phyloP scores from a whole-genome alignment of 2,113 vertebrate species.

The Neodontobutis hainanensis region DNA sequence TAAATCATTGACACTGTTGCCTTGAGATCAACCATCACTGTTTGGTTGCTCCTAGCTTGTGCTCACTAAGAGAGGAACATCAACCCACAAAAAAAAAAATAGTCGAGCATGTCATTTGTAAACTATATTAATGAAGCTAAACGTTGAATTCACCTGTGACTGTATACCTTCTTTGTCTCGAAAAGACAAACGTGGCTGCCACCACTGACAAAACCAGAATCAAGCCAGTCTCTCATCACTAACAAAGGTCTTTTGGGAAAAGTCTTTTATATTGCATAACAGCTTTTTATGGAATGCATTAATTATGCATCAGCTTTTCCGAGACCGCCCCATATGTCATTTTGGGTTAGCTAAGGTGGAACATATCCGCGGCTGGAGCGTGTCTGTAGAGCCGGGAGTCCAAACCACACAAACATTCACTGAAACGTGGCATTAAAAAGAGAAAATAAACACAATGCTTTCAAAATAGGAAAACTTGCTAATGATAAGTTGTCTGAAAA shows the following conservation, averaged over 20 bases:
- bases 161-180: no score
- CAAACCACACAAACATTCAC: constrained; percentile 9
- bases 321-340: constrained; percentile 32
- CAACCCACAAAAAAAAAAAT: no score
- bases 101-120: no score
- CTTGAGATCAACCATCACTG: no score
- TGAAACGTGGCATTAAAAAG: constrained; percentile 59
- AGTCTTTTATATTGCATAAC: constrained; percentile 10
- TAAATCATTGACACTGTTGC: no score
- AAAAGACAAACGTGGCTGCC: no score
- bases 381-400: constrained; percentile 36
- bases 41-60: no score
- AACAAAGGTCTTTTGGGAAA: background rate
- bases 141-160: no score
- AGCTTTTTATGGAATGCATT: constrained; percentile 26
- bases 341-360: constrained; percentile 62
- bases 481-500: background rate
- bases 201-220: background rate
- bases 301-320: constrained; percentile 54
- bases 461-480: constrained; percentile 22
- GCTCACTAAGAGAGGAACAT: no score
- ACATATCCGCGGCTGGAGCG: constrained; percentile 44
- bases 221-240: background rate
- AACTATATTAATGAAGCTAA: no score
- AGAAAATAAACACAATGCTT: constrained; percentile 23